Conservation (phyloP, 2,888 invertebrate genomes). For the Acronicta alni region DNA sequence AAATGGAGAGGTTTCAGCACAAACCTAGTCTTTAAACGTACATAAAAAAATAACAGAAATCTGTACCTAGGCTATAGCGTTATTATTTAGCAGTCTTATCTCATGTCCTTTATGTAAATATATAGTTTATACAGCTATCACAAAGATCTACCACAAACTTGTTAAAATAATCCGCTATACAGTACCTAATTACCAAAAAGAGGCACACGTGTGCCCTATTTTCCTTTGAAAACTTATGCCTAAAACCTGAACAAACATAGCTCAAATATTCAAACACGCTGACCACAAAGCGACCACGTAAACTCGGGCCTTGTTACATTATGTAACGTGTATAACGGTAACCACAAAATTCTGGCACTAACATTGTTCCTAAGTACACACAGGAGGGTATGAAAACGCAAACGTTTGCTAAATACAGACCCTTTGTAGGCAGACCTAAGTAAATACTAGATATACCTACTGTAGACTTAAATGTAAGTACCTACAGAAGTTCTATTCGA, state of each 20-base stretch:
- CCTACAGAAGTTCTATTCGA: slow-evolving; percentile 20
- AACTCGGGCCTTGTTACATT: background rate
- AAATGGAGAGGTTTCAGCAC: too few species aligned
- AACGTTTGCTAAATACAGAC: slow-evolving; percentile 18
- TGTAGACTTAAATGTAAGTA: background rate
- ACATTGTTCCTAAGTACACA: slow-evolving; percentile 35
- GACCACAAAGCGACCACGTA: slow-evolving; percentile 24
- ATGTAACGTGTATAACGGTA: slow-evolving; percentile 6
- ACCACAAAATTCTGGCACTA: slow-evolving; percentile 6
- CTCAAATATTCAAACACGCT: slow-evolving; percentile 17
- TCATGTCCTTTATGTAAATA: too few species aligned
- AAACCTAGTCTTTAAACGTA: too few species aligned
- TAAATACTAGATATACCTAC: slow-evolving; percentile 29
- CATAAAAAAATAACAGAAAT: too few species aligned
- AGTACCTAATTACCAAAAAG: slow-evolving; percentile 1
- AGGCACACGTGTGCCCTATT: slow-evolving; percentile 14
- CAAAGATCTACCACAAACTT: slow-evolving; percentile 16
- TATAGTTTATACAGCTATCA: background rate
- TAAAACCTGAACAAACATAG: slow-evolving; percentile 26
- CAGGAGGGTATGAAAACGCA: slow-evolving; percentile 3
- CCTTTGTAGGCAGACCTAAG: slow-evolving; percentile 17
- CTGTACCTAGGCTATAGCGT: too few species aligned
- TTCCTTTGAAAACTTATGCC: slow-evolving; percentile 1
- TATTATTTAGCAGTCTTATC: too few species aligned
- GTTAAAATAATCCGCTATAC: slow-evolving; percentile 20